Evolutionary conservation across 1,140 invertebrate species (phyloP), one percentile per base, ranked within the genome.

Genomic region (Trichoplusia ni): DNA sequence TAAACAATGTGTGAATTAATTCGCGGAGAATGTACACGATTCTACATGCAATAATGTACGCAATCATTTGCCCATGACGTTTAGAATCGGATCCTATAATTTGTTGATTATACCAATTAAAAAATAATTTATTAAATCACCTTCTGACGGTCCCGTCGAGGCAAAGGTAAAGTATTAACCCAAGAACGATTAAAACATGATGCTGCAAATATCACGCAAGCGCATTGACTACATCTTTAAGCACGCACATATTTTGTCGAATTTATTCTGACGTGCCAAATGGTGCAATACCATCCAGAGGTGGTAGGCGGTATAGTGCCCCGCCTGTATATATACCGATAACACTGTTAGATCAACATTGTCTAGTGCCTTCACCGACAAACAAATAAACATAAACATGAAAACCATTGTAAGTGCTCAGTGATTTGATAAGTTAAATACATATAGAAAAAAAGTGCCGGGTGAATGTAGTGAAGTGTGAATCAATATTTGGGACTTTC

Each of bases 321-420:
- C 77, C 69, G 69, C 60, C 64, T 65, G 75, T 88, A 90, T 88
- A 90, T 81, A 90, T 83, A 88, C 85, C 79, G 84, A 88, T 86
- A 79, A 40, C 75, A 68, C 42, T 76, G 71, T 80, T 79, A 84
- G 80, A 83, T 64, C 71, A 86, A 84, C 81, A 86, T 90, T 86
- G 82, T 86, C 82, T 85, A 82, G 79, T 82, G 78, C 80, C 77
- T 82, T 81, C 84, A 79, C 75, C 85, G 72, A 80, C 75, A 82
- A 76, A 79, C 75, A 73, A 81, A 71, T 67, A 54, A 19, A 16
- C 18, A 81, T 67, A 82, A 85, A 82, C 80, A 90, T 90, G 86
- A 88, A 84, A 81, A 77, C 71, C 75, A 79, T 90, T 68, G 86
- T 90, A 90, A 90, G 86, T 89, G 83, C 51, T 75, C 64, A 69